phyloP scores from a whole-genome alignment of 1,140 invertebrate genomes.

The Centruroides sculpturatus region DNA sequence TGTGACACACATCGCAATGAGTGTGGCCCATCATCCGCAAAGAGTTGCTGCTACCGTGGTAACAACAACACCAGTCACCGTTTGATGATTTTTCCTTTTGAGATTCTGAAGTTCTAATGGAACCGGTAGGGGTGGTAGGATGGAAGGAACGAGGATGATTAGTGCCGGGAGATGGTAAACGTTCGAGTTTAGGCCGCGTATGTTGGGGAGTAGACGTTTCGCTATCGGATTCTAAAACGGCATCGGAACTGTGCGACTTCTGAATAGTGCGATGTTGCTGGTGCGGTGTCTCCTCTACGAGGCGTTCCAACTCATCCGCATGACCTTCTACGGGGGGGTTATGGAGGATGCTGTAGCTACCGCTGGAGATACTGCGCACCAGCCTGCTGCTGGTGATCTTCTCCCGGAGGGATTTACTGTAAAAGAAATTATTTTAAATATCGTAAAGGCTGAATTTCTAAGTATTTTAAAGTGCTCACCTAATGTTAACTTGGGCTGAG shows the following conservation, averaged over 20 bases:
- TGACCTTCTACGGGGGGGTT: slow-evolving; percentile 5
- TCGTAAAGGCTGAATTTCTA: not conserved
- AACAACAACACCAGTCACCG: slow-evolving; percentile 1
- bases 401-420: slow-evolving; percentile 11
- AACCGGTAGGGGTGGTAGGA: not conserved
- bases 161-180: not conserved
- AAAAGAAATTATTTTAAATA: not conserved
- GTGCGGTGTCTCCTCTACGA: slow-evolving; percentile 13
- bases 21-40: not conserved
- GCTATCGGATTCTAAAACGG: slow-evolving; percentile 19
- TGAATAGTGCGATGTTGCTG: slow-evolving; percentile 12
- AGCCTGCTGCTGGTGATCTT: slow-evolving; percentile 16
- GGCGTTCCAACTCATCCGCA: slow-evolving; percentile 17
- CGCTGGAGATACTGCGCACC: slow-evolving; percentile 20
- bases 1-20: not conserved
- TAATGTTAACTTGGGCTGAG: slow-evolving; percentile 14
- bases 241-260: slow-evolving; percentile 21
- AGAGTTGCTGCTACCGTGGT: not conserved
- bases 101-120: slow-evolving; percentile 8
- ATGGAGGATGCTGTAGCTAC: slow-evolving; percentile 19
- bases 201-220: slow-evolving; percentile 15
- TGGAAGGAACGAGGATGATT: not conserved
- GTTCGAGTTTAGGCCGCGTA: slow-evolving; percentile 1
- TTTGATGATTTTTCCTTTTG: slow-evolving; percentile 1
- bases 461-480: not conserved